Conservation (phyloP, 1,140 invertebrate genomes). For the Spodoptera frugiperda region DNA sequence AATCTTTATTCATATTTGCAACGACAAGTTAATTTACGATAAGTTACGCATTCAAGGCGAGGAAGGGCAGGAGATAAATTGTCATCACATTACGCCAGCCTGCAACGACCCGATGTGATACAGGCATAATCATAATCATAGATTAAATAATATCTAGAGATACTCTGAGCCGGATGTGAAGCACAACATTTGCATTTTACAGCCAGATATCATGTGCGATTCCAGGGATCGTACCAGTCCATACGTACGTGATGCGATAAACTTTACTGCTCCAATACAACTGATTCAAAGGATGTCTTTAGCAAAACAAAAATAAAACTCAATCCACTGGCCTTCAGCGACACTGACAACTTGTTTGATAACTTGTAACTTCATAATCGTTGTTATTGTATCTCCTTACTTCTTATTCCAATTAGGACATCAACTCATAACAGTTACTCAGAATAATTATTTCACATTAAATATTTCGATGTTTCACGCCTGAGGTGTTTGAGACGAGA, state of each 20-base stretch:
- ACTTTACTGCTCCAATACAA: conserved; percentile 37
- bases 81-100: conserved; percentile 10
- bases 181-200: conserved; percentile 56
- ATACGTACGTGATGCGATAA: conserved; percentile 23
- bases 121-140: conserved; percentile 45
- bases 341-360: conserved; percentile 26
- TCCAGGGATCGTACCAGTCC: conserved; percentile 34
- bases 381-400: conserved; percentile 1
- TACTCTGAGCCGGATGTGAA: conserved; percentile 55
- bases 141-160: conserved; percentile 51
- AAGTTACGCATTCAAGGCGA: conserved; percentile 35
- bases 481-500: no score
- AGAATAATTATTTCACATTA: conserved; percentile 3
- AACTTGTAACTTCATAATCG: conserved; percentile 7
- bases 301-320: conserved; percentile 15
- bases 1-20: conserved; percentile 44
- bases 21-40: conserved; percentile 14
- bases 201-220: conserved; percentile 46
- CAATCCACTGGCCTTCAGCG: conserved; percentile 9
- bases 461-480: no score
- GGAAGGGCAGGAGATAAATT: conserved; percentile 31
- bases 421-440: neutral
- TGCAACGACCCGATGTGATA: conserved; percentile 17
- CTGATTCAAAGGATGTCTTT: conserved; percentile 12
- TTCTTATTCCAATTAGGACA: conserved; percentile 17